Base-by-base conservation (phyloP, 2,797 vertebrate genomes). In the Neoniphon sammara region DNA sequence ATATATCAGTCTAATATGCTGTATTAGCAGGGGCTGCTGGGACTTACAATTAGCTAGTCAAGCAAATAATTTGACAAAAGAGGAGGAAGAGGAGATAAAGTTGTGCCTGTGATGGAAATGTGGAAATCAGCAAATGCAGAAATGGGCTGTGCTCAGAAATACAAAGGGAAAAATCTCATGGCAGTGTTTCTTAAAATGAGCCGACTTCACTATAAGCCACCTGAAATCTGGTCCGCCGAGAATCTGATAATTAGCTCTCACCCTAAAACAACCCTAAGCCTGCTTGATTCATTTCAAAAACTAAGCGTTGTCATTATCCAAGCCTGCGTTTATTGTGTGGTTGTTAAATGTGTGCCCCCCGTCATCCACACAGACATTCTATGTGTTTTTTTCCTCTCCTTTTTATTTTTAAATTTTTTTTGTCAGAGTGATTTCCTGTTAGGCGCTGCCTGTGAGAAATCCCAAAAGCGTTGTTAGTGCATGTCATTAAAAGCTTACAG, bases 401-500 rank as follows among this genome's bases (percentile, higher is more conserved):
- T n/a, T n/a, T n/a, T n/a, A n/a, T n/a, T n/a, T n/a, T n/a, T n/a
- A n/a, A n/a, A n/a, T 70, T 18, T 4, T 75, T 69, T 11, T 18
- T 64, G 31, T 80, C 42, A 30, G 39, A 59, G 70, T 64, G 34
- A 77, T 74, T 80, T 81, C 44, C 42, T 61, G 9, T 53, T 70
- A 72, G 66, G 46, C 18, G 17, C 53, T 31, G 31, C 50, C 52
- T 75, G 61, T 55, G 58, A 62, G 59, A 80, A 87, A 84, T 83
- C 62, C 66, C 58, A 30, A 58, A 78, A 81, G 67, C 49, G 23
- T 62, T 81, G 69, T 84, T 79, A 70, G 63, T 60, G 30, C 77
- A 73, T 74, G 74, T 81, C 58, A 87, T 87, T 81, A 79, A 85
- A 78, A 81, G 80, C 69, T 85, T 80, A 74, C 4, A 66, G 58